A percentile compares a stretch with the other conserved stretches of the same genome.
Conservation (phyloP, 2,113 vertebrate genomes). For the Gymnocephalus cernua region DNA sequence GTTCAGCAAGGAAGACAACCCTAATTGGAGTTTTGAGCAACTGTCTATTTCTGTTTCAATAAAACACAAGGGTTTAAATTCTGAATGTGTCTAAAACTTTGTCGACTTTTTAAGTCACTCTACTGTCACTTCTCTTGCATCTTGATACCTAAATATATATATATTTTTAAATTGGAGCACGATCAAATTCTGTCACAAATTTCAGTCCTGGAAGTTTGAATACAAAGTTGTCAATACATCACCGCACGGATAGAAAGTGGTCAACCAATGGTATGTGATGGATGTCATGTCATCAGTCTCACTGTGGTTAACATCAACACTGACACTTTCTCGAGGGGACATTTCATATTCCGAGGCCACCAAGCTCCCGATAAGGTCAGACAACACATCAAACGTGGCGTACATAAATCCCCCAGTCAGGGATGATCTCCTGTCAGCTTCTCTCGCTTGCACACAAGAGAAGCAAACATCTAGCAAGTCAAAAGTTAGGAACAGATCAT, state of each 20-base stretch:
- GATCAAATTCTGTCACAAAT: slow-evolving; percentile 37
- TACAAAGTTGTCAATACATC: slow-evolving; percentile 36
- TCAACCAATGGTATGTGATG: slow-evolving; percentile 50
- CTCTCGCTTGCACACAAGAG: slow-evolving; percentile 13
- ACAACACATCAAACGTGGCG: slow-evolving; percentile 54
- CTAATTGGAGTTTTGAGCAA: slow-evolving; percentile 34
- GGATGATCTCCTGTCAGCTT: slow-evolving; percentile 56
- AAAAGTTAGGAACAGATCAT: slow-evolving; percentile 54
- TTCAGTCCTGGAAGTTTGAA: slow-evolving; percentile 30
- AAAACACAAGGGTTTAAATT: slow-evolving; percentile 13
- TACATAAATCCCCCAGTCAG: slow-evolving; percentile 57
- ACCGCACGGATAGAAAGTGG: slow-evolving; percentile 20
- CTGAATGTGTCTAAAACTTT: slow-evolving; percentile 29
- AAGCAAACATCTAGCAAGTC: slow-evolving; percentile 53
- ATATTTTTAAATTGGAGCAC: not conserved
- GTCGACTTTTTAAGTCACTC: slow-evolving; percentile 22
- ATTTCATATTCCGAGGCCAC: slow-evolving; percentile 56
- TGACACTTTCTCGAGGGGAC: slow-evolving; percentile 55
- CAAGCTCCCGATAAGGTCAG: slow-evolving; percentile 54
- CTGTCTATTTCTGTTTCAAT: slow-evolving; percentile 13
- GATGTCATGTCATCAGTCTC: slow-evolving; percentile 49
- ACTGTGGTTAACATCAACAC: slow-evolving; percentile 52
- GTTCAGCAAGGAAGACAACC: slow-evolving; percentile 14
- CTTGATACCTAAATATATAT: slow-evolving; percentile 19
- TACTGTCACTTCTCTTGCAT: slow-evolving; percentile 38